Evolutionary conservation across 2,888 invertebrate genomes (phyloP).

Genomic region (Orthonevra nobilis): DNA sequence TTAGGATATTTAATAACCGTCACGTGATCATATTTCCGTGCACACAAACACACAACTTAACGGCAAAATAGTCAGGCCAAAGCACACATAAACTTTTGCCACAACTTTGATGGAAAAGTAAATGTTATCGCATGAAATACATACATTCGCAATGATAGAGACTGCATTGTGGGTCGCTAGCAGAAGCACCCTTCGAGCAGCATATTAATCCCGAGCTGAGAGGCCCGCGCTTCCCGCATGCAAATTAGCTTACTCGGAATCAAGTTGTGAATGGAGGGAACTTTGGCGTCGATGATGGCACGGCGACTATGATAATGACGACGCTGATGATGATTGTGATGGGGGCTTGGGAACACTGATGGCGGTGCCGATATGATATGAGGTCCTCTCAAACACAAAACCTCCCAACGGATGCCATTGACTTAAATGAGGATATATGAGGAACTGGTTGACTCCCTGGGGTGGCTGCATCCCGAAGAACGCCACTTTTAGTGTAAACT

Average conservation of each 20-base stretch:
- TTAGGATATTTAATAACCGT: constrained; percentile 58
- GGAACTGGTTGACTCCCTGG: constrained; percentile 10
- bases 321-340: constrained; percentile 31
- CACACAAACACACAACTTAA: constrained; percentile 2
- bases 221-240: constrained; percentile 56
- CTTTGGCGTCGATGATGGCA: constrained; percentile 21
- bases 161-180: constrained; percentile 24
- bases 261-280: constrained; percentile 42
- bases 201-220: constrained; percentile 44
- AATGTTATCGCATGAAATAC: constrained; percentile 66
- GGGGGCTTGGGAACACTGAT: constrained; percentile 18
- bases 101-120: constrained; percentile 67
- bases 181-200: constrained; percentile 37
- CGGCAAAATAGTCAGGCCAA: constrained; percentile 31
- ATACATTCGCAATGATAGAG: constrained; percentile 41
- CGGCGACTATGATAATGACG: constrained; percentile 1
- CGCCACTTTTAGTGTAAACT: constrained; percentile 27
- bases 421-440: constrained; percentile 61
- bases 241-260: constrained; percentile 55
- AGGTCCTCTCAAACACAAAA: constrained; percentile 18
- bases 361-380: constrained; percentile 13
- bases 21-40: constrained; percentile 55
- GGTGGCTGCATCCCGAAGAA: constrained; percentile 26
- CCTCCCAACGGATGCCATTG: constrained; percentile 58
- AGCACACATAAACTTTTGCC: constrained; percentile 58